Base-by-base conservation (phyloP, 2,888 invertebrate species). In the Malachius bipustulatus region DNA sequence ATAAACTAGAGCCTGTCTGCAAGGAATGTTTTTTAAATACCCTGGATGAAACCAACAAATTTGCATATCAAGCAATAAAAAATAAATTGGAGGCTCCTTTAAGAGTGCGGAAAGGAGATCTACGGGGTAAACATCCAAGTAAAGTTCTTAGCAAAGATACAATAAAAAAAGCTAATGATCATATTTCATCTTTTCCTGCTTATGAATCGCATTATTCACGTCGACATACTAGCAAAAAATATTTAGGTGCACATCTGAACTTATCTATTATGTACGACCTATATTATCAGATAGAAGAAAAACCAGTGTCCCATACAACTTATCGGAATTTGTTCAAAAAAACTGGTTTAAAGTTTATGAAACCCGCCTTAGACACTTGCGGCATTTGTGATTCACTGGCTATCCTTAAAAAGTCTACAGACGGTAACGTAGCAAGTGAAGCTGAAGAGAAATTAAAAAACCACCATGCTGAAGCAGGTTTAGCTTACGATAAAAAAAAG, bases 311-410 rank as follows among this genome's bases (percentile, higher is more conserved):
- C 13, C n/a, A n/a, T n/a, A n/a, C n/a, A 29, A 29, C 34, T 4
- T 39, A 39, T 34, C 14, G 31, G 28, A 26, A 10, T 3, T 2
- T 28, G 19, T 39, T 39, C 34, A 14, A 31, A 16, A 26, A 26
- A 4, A 2, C 27, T 6, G 30, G 16, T 11, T 14, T 39, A 3
- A 37, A 37, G 30, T 36, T 39, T 14, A 39, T 37, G 30, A 19
- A 13, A 13, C 26, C 33, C 4, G 36, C 28, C 19, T 36, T 36
- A 34, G 39, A 39, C 28, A 39, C 37, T 4, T 39, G 39, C 14
- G 24, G 30, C 8, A 34, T 14, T 3, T 39, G 39, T 26, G 39
- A 39, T 16, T n/a, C n/a, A n/a, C n/a, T n/a, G n/a, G n/a, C n/a
- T n/a, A n/a, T n/a, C n/a, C n/a, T n/a, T n/a, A n/a, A n/a, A n/a